These are phyloP conservation scores for Strigamia transsilvanica DNA, from an alignment of 2,888 invertebrate genomes.

Conservation along the genomic window DNA sequence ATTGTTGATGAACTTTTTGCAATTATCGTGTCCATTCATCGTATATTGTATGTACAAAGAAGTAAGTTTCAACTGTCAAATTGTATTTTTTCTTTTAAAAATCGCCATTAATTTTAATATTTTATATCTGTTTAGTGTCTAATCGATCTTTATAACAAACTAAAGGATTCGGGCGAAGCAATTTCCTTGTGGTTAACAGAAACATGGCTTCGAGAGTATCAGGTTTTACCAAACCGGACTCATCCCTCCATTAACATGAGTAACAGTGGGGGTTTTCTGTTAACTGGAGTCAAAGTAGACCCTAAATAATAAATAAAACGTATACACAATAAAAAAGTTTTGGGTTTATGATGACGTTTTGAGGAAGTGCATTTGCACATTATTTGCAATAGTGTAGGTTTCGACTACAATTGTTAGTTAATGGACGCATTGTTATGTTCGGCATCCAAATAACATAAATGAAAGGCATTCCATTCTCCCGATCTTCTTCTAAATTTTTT, in stretches of 20 bases:
- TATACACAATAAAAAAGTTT: no score
- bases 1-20: not conserved
- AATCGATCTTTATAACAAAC: conserved; percentile 79
- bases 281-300: conserved; percentile 73
- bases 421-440: conserved; percentile 9
- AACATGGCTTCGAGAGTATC: conserved; percentile 89
- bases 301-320: not conserved
- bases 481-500: conserved; percentile 43
- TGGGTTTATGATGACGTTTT: no score
- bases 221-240: conserved; percentile 86
- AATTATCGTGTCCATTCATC: conserved; percentile 81
- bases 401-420: not conserved
- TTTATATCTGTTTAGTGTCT: conserved; percentile 70
- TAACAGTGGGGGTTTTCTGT: conserved; percentile 85
- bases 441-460: conserved; percentile 3
- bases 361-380: no score
- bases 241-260: conserved; percentile 95
- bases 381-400: not conserved
- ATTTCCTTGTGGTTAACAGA: conserved; percentile 81
- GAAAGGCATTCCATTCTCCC: conserved; percentile 44
- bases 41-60: conserved; percentile 83
- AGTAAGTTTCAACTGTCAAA: conserved; percentile 59
- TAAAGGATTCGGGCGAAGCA: conserved; percentile 76
- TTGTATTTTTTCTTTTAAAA: not conserved
- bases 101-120: conserved; percentile 52